Evolutionary conservation across 2,888 invertebrate genomes (phyloP), one percentile per base, ranked within the genome.

Genomic region (Ceraclea dissimilis): DNA sequence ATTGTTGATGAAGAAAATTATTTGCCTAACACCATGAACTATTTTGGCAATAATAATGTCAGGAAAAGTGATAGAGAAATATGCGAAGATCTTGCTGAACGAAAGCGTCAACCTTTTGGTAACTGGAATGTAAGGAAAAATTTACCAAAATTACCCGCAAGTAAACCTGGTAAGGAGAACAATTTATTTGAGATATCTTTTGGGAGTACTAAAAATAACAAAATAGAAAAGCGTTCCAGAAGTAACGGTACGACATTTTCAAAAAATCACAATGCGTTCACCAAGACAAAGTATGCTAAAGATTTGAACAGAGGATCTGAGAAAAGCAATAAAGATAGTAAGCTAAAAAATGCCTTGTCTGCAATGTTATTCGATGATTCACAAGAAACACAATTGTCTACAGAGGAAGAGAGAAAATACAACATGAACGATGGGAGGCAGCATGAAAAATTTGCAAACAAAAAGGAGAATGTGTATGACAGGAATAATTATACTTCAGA

Each of bases 61-160:
- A 39, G 13, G 13, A 39, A 39, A 39, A 16, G 16, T n/a, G 16
- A 13, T 8, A 4, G 4, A n/a, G 39, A 39, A 2, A 4, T 4
- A 26, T 26, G 26, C 10, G 13, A 39, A 8, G 13, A 39, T n/a
- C 39, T 39, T 13, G 16, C 13, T 16, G 39, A 8, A 13, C 43
- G 34, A 49, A 53, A 33, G 26, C 22, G 19, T 13, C 31, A 21
- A 34, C 54, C 54, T 8, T 49, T 54, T 21, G 33, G 34, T 21
- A 55, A 55, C 20, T 55, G 55, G 55, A 55, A 55, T 16, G 31
- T 16, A 11, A 43, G 33, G n/a, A 55, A 55, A 19, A 13, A 55
- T 13, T 17, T 50, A 13, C 39, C 13, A 13, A 39, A 39, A 39
- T n/a, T 39, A 39, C 16, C 39, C 2, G 2, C 39, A n/a, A 13